Evolutionary conservation across 2,113 vertebrate genomes (phyloP).

Genomic region (Dasyprocta punctata): DNA sequence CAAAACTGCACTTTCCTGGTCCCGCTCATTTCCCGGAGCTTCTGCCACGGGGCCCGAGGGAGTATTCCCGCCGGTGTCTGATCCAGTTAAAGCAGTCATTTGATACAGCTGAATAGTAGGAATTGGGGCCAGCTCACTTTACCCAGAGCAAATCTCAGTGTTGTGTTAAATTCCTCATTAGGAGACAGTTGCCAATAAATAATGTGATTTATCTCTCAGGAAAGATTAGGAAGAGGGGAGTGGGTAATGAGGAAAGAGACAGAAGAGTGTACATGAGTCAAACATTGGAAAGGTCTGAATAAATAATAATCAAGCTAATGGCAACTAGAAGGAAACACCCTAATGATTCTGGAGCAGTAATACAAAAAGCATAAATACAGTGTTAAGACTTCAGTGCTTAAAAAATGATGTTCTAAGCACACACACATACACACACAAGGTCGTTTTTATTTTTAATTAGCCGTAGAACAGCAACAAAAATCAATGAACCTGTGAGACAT

Average conservation of each 20-base stretch:
- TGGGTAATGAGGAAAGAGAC: constrained; percentile 45
- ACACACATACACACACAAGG: background rate
- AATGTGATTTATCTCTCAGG: constrained; percentile 70
- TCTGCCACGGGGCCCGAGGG: background rate
- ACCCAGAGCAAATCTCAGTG: constrained; percentile 9
- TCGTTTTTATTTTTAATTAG: background rate
- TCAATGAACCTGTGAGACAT: background rate
- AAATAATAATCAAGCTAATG: constrained; percentile 80
- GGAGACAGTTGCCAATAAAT: constrained; percentile 62
- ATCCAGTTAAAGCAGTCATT: background rate
- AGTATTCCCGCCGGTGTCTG: background rate
- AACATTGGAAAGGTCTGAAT: constrained; percentile 76
- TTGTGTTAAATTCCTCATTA: constrained; percentile 46
- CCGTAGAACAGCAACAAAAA: background rate
- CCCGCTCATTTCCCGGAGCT: background rate
- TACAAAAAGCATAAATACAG: constrained; percentile 61
- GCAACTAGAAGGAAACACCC: constrained; percentile 76
- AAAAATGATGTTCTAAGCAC: constrained; percentile 32
- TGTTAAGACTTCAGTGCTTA: constrained; percentile 61
- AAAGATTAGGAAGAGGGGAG: constrained; percentile 43
- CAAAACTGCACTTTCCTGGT: background rate
- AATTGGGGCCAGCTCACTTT: constrained; percentile 44
- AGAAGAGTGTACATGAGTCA: constrained; percentile 73
- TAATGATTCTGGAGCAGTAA: constrained; percentile 56
- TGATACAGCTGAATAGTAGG: background rate